These are phyloP conservation scores for Pandemis cinnamomeana DNA, from an alignment of 2,888 invertebrate genomes.

Conservation along the genomic window DNA sequence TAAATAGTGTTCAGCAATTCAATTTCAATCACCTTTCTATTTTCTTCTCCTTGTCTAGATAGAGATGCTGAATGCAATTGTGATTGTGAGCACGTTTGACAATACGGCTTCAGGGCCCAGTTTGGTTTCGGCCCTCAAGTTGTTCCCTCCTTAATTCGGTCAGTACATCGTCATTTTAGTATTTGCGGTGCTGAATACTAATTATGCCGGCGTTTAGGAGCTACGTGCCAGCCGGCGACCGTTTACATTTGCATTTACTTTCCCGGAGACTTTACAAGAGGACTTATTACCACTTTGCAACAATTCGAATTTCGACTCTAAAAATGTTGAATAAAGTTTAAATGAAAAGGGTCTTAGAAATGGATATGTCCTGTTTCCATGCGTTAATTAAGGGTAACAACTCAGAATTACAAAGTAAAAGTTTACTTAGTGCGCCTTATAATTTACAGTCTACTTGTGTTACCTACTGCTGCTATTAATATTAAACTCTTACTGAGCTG, in stretches of 20 bases:
- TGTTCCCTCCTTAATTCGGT: neutral
- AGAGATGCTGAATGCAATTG: neutral
- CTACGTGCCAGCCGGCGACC: slow-evolving; percentile 4
- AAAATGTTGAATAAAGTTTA: neutral
- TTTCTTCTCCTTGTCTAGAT: too few relatives aligned
- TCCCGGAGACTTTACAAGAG: neutral
- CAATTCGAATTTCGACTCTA: neutral
- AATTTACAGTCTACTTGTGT: neutral
- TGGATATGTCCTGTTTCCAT: neutral
- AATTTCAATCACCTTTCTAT: too few relatives aligned
- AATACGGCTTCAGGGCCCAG: neutral
- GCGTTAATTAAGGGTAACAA: neutral
- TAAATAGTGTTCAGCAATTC: too few relatives aligned
- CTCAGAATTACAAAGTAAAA: neutral
- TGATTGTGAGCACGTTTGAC: neutral
- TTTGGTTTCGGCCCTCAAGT: neutral
- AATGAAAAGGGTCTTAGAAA: neutral
- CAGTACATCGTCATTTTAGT: slow-evolving; percentile 17
- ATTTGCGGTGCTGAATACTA: slow-evolving; percentile 30
- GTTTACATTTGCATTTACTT: slow-evolving; percentile 6
- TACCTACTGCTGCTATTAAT: neutral
- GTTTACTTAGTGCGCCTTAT: neutral
- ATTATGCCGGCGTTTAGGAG: slow-evolving; percentile 6
- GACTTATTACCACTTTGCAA: slow-evolving; percentile 6
- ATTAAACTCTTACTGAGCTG: neutral